Evolutionary conservation across 2,888 invertebrate genomes (phyloP).

Genomic region (Malachius bipustulatus): DNA sequence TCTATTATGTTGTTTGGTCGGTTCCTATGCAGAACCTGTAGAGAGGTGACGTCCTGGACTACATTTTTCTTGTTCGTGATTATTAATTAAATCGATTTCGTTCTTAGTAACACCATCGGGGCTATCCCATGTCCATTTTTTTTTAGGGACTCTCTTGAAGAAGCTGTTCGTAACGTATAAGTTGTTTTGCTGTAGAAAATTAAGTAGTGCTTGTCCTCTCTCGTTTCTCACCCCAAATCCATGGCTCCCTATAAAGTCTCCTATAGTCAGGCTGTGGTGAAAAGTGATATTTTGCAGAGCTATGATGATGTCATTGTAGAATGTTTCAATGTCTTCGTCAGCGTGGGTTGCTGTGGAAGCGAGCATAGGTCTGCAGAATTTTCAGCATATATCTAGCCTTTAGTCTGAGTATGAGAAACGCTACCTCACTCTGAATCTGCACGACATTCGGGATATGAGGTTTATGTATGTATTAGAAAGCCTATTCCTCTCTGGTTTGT

Average conservation of each 20-base stretch:
- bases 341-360: conserved; percentile 3
- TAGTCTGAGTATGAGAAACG: not conserved
- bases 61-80: conserved; percentile 10
- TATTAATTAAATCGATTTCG: conserved; percentile 13
- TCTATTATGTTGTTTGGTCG: conserved; percentile 7
- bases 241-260: conserved; percentile 6
- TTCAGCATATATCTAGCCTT: conserved; percentile 1
- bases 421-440: conserved; percentile 1
- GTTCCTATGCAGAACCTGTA: conserved; percentile 7
- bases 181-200: conserved; percentile 9
- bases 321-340: not conserved
- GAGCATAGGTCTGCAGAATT: conserved; percentile 5
- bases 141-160: conserved; percentile 7
- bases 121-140: conserved; percentile 12
- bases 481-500: conserved; percentile 7
- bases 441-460: conserved; percentile 4
- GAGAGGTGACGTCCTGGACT: conserved; percentile 9
- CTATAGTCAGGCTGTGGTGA: too few relatives aligned
- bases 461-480: conserved; percentile 6
- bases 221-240: conserved; percentile 4
- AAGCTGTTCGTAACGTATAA: conserved; percentile 8
- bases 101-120: conserved; percentile 10
- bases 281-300: too few relatives aligned
- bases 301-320: too few relatives aligned
- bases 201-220: conserved; percentile 8